A percentile compares a stretch with the other conserved stretches of the same genome.
Evolutionary conservation across 2,888 invertebrate species (phyloP).

Genomic region (Perizoma affinitatum): DNA sequence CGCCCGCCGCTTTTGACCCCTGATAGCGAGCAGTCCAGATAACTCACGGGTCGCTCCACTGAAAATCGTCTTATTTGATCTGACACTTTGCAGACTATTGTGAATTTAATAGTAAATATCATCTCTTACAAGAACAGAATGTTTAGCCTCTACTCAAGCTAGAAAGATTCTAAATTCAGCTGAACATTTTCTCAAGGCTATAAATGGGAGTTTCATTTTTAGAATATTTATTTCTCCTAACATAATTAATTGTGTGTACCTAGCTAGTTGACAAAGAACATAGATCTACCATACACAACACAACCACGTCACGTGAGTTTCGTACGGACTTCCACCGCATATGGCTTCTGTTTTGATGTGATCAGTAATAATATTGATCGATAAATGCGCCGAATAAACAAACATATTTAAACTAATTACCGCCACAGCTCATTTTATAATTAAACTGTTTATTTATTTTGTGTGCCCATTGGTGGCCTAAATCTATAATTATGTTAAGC

Average conservation of each 20-base stretch:
- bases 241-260: not conserved
- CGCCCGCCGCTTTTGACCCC: slow-evolving; percentile 64
- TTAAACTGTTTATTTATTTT: slow-evolving; percentile 65
- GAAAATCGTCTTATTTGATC: slow-evolving; percentile 46
- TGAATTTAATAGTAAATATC: not conserved
- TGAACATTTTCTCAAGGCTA: slow-evolving; percentile 4
- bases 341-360: slow-evolving; percentile 60
- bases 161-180: too few species aligned
- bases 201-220: slow-evolving; percentile 2
- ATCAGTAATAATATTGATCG: slow-evolving; percentile 66
- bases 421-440: slow-evolving; percentile 52
- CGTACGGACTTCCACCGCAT: slow-evolving; percentile 33
- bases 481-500: not conserved
- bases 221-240: slow-evolving; percentile 1
- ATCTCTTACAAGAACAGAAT: not conserved
- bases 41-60: slow-evolving; percentile 46
- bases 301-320: not conserved
- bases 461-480: slow-evolving; percentile 35
- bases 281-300: slow-evolving; percentile 2
- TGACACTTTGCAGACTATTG: slow-evolving; percentile 18
- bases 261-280: not conserved
- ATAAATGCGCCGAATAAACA: slow-evolving; percentile 59
- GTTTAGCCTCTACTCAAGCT: too few species aligned
- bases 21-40: slow-evolving; percentile 54
- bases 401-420: slow-evolving; percentile 47